A percentile compares a stretch with the other conserved stretches of the same genome.
phyloP scores from a whole-genome alignment of 2,797 vertebrate genomes.

The Hyperoplus immaculatus region DNA sequence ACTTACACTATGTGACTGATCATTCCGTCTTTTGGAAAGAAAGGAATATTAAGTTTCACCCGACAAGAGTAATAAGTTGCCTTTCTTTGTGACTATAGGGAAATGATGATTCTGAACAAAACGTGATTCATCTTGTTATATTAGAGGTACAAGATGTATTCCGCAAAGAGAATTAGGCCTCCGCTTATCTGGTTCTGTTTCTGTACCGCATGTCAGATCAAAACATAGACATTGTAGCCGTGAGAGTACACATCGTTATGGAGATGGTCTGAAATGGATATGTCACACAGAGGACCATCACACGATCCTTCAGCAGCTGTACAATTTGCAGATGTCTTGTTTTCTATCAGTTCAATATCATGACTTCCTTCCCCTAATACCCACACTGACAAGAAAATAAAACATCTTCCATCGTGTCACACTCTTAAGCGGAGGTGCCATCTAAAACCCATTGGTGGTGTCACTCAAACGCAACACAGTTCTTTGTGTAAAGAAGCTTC shows the following conservation, averaged over 20 bases:
- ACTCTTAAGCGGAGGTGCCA: slow-evolving; percentile 49
- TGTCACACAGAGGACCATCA: slow-evolving; percentile 57
- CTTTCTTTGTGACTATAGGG: slow-evolving; percentile 1
- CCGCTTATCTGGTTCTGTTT: slow-evolving; percentile 40
- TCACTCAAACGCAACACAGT: slow-evolving; percentile 46
- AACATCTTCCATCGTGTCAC: slow-evolving; percentile 62
- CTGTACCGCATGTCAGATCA: slow-evolving; percentile 30
- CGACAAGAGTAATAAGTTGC: neutral
- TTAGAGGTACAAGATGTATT: slow-evolving; percentile 20
- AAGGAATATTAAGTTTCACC: slow-evolving; percentile 42
- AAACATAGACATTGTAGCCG: slow-evolving; percentile 45
- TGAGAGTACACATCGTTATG: slow-evolving; percentile 49
- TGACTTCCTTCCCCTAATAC: slow-evolving; percentile 54
- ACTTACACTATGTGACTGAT: slow-evolving; percentile 40
- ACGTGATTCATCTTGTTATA: slow-evolving; percentile 33
- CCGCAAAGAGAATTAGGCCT: slow-evolving; percentile 23
- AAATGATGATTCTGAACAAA: slow-evolving; percentile 24
- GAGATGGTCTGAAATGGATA: slow-evolving; percentile 55
- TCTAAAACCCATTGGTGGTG: slow-evolving; percentile 56
- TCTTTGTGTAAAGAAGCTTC: slow-evolving; percentile 31
- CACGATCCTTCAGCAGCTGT: slow-evolving; percentile 48
- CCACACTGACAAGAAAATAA: slow-evolving; percentile 69
- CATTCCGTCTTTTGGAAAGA: slow-evolving; percentile 44
- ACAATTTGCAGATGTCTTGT: slow-evolving; percentile 72
- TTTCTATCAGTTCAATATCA: slow-evolving; percentile 62